phyloP scores from a whole-genome alignment of 2,797 vertebrate species.

The Leptatherina wallacei region DNA sequence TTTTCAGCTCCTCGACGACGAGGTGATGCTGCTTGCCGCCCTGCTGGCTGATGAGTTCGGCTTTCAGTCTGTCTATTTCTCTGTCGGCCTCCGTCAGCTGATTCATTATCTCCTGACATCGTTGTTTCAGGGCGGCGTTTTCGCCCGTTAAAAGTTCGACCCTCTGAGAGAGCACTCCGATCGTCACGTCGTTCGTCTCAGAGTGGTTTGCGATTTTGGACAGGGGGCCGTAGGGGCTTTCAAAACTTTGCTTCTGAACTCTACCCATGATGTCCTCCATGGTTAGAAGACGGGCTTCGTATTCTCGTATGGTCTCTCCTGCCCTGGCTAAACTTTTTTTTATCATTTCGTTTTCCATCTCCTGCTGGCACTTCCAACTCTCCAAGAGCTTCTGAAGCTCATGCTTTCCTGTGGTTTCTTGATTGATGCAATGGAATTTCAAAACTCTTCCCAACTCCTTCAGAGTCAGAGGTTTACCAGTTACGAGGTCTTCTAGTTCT shows the following conservation, averaged over 20 bases:
- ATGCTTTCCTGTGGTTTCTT: constrained; percentile 62
- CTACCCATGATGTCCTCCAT: constrained; percentile 83
- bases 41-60: constrained; percentile 76
- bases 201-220: constrained; percentile 76
- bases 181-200: constrained; percentile 62
- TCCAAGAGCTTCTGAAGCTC: constrained; percentile 80
- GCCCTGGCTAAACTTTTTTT: constrained; percentile 79
- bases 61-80: constrained; percentile 85
- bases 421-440: constrained; percentile 67
- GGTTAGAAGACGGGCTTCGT: constrained; percentile 80
- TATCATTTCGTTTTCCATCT: constrained; percentile 80
- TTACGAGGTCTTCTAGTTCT: constrained; percentile 78
- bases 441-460: constrained; percentile 73
- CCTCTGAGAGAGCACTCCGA: constrained; percentile 78
- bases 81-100: constrained; percentile 87
- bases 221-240: constrained; percentile 60
- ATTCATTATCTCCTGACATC: constrained; percentile 86
- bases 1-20: constrained; percentile 74
- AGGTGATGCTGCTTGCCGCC: constrained; percentile 74
- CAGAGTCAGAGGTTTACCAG: constrained; percentile 72
- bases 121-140: constrained; percentile 81
- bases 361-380: constrained; percentile 81
- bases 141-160: constrained; percentile 81
- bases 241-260: constrained; percentile 77
- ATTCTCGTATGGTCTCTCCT: constrained; percentile 81